These are phyloP conservation scores for Carettochelys insculpta DNA, from an alignment of 2,113 vertebrate species.

Conservation along the genomic window DNA sequence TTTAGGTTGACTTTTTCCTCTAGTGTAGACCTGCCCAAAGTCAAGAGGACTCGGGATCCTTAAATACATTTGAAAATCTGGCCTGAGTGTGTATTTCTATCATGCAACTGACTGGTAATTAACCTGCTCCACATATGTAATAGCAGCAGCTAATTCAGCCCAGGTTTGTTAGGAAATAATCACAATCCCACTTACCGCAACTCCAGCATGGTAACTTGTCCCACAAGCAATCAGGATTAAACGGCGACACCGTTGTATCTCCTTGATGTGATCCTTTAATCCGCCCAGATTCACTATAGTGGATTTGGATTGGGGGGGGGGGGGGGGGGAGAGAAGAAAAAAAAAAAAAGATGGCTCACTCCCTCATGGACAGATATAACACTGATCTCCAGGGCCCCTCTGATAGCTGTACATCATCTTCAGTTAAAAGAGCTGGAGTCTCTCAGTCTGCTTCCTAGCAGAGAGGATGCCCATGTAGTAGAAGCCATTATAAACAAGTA, in stretches of 20 bases:
- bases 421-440: not conserved
- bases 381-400: not conserved
- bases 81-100: not conserved
- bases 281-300: constrained; percentile 91
- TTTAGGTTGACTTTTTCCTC: too few species aligned
- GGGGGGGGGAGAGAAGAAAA: too few species aligned
- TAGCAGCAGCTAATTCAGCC: rapidly evolving
- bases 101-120: not conserved
- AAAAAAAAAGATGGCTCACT: not conserved
- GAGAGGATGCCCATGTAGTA: not conserved
- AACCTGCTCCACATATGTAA: not conserved
- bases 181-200: constrained; percentile 87
- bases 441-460: rapidly evolving
- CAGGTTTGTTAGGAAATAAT: rapidly evolving
- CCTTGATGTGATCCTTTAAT: constrained; percentile 98
- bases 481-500: rapidly evolving
- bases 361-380: not conserved
- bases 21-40: too few species aligned
- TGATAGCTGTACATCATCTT: not conserved
- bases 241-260: constrained; percentile 95
- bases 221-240: constrained; percentile 97
- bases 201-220: constrained; percentile 95
- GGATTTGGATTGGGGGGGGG: not conserved
- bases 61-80: not conserved
- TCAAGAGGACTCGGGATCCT: not conserved